phyloP scores from a whole-genome alignment of 2,797 vertebrate genomes.

The Aphelocoma californica region DNA sequence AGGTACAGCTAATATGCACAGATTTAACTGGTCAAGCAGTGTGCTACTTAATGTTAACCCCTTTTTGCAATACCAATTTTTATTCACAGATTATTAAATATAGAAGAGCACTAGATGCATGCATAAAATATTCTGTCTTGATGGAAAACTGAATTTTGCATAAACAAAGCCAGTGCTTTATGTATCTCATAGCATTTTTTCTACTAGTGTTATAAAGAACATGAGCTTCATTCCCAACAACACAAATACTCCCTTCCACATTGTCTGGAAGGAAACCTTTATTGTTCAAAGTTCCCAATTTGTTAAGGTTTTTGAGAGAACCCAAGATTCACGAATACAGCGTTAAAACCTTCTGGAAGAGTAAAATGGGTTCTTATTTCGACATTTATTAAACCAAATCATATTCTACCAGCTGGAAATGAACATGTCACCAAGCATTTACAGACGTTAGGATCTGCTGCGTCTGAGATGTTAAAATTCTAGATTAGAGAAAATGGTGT shows the following conservation, averaged over 20 bases:
- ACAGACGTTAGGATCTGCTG: not conserved
- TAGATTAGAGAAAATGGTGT: not conserved
- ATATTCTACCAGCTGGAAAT: not conserved
- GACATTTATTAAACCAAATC: not conserved
- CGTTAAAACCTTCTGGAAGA: not conserved
- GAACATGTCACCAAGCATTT: not conserved
- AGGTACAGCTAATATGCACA: not conserved
- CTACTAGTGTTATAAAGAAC: not conserved
- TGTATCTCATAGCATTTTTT: not conserved
- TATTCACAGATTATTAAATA: not conserved
- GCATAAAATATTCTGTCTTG: not conserved
- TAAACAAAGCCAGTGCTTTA: not conserved
- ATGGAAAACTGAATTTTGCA: not conserved
- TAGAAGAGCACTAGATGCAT: not conserved
- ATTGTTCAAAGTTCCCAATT: not conserved
- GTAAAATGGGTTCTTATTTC: not conserved
- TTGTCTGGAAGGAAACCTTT: not conserved
- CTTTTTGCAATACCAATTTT: not conserved
- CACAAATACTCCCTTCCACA: not conserved
- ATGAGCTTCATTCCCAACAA: not conserved
- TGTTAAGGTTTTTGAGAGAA: not conserved
- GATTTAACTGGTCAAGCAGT: constrained; percentile 5
- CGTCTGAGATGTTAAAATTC: not conserved
- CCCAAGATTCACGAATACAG: not conserved
- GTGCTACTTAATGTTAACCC: not conserved